phyloP scores from a whole-genome alignment of 2,888 invertebrate species.

The Agonum fuliginosum region DNA sequence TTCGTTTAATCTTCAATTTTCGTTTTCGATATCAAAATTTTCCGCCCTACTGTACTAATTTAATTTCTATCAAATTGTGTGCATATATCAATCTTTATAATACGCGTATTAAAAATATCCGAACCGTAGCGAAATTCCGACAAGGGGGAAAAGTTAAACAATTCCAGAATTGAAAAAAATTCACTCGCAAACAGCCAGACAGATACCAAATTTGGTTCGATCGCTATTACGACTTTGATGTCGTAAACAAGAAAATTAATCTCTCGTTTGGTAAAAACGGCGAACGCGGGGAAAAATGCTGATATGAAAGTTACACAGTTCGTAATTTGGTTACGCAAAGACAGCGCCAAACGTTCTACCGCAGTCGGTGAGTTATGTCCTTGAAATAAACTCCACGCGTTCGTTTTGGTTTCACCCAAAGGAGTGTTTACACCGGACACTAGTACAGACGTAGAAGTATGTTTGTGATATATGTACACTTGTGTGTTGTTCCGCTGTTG shows the following conservation, averaged over 20 bases:
- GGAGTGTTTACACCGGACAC: neutral
- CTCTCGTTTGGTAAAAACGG: constrained; percentile 33
- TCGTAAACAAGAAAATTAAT: constrained; percentile 36
- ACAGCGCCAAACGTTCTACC: constrained; percentile 19
- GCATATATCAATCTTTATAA: too few species aligned
- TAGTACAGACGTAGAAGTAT: neutral
- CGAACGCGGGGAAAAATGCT: constrained; percentile 23
- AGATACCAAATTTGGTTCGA: constrained; percentile 31
- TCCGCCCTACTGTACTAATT: too few species aligned
- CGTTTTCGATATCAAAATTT: too few species aligned
- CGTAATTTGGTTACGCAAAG: constrained; percentile 34
- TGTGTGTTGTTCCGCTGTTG: neutral
- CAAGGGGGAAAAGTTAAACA: constrained; percentile 23
- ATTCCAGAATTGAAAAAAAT: constrained; percentile 24
- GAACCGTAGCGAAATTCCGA: neutral
- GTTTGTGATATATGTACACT: constrained; percentile 17
- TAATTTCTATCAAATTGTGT: too few species aligned
- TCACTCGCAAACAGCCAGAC: constrained; percentile 10
- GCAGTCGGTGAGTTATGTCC: constrained; percentile 9
- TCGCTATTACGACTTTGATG: constrained; percentile 32
- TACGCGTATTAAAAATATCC: constrained; percentile 1
- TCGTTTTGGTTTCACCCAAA: constrained; percentile 15
- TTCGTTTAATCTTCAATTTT: too few species aligned
- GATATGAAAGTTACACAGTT: constrained; percentile 36
- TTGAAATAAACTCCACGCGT: constrained; percentile 25